Evolutionary conservation across 2,797 vertebrate species (phyloP).

Genomic region (Bradypodion ventrale): DNA sequence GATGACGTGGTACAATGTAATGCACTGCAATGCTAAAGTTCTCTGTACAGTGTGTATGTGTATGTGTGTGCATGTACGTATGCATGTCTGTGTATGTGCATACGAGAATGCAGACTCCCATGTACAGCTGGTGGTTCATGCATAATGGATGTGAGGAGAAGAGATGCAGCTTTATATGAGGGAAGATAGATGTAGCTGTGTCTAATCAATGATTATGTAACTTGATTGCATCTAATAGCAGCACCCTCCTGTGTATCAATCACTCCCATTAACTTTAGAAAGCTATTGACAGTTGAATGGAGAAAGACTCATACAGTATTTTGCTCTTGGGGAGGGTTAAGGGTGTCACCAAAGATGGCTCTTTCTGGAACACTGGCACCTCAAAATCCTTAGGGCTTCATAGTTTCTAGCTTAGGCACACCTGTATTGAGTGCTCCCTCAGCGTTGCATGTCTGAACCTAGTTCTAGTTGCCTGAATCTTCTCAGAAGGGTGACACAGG

Average conservation of each 20-base stretch:
- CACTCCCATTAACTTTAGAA: conserved; percentile 75
- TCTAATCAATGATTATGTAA: conserved; percentile 80
- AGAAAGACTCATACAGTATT: conserved; percentile 48
- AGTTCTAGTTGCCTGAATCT: conserved; percentile 38
- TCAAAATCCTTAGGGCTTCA: conserved; percentile 53
- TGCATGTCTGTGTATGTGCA: background rate
- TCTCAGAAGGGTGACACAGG: conserved; percentile 72
- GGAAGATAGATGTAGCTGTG: conserved; percentile 79
- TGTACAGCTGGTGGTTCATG: conserved; percentile 74
- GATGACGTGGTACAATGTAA: conserved; percentile 74
- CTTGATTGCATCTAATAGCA: conserved; percentile 75
- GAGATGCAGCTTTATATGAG: conserved; percentile 76
- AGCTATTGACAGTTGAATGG: conserved; percentile 54
- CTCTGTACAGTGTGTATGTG: conserved; percentile 47
- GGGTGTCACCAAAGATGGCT: conserved; percentile 63
- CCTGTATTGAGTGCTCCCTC: conserved; percentile 60
- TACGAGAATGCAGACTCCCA: conserved; percentile 66
- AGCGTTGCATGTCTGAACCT: conserved; percentile 68
- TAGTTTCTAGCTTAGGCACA: conserved; percentile 63
- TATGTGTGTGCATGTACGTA: too few species aligned
- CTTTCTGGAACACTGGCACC: conserved; percentile 64
- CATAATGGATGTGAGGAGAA: conserved; percentile 73
- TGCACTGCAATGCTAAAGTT: conserved; percentile 80
- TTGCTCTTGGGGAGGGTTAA: conserved; percentile 53
- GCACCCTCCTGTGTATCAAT: conserved; percentile 60